phyloP scores from a whole-genome alignment of 2,113 vertebrate genomes.

The Platysteira castanea region DNA sequence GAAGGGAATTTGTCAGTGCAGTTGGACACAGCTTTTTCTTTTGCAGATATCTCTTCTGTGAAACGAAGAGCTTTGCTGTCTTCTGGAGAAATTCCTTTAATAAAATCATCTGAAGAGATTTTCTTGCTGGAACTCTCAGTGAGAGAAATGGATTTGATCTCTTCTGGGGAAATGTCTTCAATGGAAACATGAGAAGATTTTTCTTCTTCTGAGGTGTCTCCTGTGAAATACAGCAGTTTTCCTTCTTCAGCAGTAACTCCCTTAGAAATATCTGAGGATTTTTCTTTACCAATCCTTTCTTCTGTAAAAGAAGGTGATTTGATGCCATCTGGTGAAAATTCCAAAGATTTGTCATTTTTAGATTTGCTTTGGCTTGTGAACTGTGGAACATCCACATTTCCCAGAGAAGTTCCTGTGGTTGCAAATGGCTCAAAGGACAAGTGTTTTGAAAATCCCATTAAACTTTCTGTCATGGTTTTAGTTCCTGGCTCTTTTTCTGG shows the following conservation, averaged over 20 bases:
- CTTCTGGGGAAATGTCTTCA: constrained; percentile 64
- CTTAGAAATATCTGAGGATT: constrained; percentile 46
- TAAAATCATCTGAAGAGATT: constrained; percentile 62
- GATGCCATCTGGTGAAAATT: constrained; percentile 60
- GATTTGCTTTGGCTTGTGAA: constrained; percentile 19
- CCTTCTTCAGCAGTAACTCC: constrained; percentile 10
- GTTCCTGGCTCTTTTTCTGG: constrained; percentile 39
- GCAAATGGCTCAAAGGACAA: constrained; percentile 1
- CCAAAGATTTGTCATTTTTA: constrained; percentile 36
- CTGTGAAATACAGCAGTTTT: constrained; percentile 20
- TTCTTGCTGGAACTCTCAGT: constrained; percentile 68
- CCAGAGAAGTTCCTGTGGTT: not conserved
- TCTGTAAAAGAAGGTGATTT: constrained; percentile 64
- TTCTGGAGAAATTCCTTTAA: constrained; percentile 65
- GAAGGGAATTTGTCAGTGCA: not conserved
- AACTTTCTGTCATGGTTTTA: not conserved
- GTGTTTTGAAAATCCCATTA: not conserved
- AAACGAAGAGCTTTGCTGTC: constrained; percentile 50
- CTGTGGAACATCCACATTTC: not conserved
- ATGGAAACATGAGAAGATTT: not conserved
- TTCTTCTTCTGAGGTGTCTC: constrained; percentile 23
- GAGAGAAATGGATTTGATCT: constrained; percentile 59
- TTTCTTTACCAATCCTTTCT: constrained; percentile 41
- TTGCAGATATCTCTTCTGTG: constrained; percentile 41
- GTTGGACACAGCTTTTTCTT: not conserved